Evolutionary conservation across 2,888 invertebrate genomes (phyloP).

Genomic region (Agrenia bidenticulata): DNA sequence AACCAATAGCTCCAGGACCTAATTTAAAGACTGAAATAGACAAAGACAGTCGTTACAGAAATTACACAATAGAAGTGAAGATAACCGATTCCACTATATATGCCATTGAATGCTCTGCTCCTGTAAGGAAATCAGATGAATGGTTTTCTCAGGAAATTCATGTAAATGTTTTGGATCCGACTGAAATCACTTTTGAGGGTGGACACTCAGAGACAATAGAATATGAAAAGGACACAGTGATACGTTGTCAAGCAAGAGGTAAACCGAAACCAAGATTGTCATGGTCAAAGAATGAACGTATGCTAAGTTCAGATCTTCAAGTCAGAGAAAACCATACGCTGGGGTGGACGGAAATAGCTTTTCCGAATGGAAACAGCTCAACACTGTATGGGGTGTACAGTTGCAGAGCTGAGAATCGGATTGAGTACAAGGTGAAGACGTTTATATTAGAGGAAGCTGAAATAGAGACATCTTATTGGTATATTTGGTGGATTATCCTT

Average conservation of each 20-base stretch:
- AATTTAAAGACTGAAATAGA: neutral
- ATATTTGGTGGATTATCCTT: constrained; percentile 12
- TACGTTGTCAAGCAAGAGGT: constrained; percentile 19
- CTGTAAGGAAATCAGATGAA: constrained; percentile 7
- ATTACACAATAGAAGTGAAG: neutral
- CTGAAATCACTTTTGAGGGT: constrained; percentile 21
- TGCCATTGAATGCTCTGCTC: constrained; percentile 15
- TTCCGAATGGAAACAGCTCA: neutral
- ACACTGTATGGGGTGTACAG: neutral
- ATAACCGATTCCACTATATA: constrained; percentile 11
- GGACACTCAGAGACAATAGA: neutral
- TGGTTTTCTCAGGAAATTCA: constrained; percentile 10
- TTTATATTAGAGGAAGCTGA: constrained; percentile 2
- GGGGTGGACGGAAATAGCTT: neutral
- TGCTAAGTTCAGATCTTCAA: neutral
- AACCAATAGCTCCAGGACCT: no score
- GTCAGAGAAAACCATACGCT: neutral
- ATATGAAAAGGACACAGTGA: neutral
- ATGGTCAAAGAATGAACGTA: constrained; percentile 17
- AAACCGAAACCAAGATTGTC: constrained; percentile 17
- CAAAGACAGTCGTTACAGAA: neutral
- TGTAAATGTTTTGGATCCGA: constrained; percentile 12
- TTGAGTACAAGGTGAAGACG: neutral
- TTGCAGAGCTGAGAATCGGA: neutral
- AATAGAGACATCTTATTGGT: neutral